phyloP scores from a whole-genome alignment of 2,888 invertebrate species.

The Drosophila nigricruria region DNA sequence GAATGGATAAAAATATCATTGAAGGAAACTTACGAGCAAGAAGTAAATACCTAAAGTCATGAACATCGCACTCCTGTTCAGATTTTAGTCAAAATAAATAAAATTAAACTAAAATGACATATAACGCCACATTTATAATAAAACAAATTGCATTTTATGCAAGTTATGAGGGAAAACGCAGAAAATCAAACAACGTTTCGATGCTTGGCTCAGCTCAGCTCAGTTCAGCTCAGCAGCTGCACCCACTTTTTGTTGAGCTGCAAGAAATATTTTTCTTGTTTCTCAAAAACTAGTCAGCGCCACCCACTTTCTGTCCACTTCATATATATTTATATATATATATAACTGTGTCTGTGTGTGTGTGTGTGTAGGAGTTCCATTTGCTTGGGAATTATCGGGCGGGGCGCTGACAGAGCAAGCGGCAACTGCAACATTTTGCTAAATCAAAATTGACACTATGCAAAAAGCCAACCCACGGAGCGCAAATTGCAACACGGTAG shows the following conservation, averaged over 20 bases:
- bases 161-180: conserved; percentile 33
- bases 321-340: conserved; percentile 9
- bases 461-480: conserved; percentile 74
- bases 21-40: too few relatives aligned
- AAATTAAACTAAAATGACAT: conserved; percentile 17
- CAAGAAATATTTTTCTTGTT: conserved; percentile 65
- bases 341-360: conserved; percentile 16
- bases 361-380: conserved; percentile 40
- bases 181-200: conserved; percentile 19
- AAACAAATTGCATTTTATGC: conserved; percentile 55
- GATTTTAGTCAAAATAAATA: conserved; percentile 6
- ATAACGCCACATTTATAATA: conserved; percentile 7
- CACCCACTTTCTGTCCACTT: conserved; percentile 71
- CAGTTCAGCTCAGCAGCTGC: conserved; percentile 57
- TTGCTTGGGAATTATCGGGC: conserved; percentile 59
- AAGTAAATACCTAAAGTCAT: too few relatives aligned
- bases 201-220: conserved; percentile 8
- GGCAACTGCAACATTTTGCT: conserved; percentile 70
- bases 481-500: conserved; percentile 71
- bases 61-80: background rate
- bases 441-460: conserved; percentile 79
- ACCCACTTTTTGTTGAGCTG: conserved; percentile 57
- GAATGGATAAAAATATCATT: too few relatives aligned
- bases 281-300: conserved; percentile 69
- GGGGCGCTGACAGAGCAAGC: conserved; percentile 62